Conservation (phyloP, 1,140 invertebrate species). For the Oscheius sp. region DNA sequence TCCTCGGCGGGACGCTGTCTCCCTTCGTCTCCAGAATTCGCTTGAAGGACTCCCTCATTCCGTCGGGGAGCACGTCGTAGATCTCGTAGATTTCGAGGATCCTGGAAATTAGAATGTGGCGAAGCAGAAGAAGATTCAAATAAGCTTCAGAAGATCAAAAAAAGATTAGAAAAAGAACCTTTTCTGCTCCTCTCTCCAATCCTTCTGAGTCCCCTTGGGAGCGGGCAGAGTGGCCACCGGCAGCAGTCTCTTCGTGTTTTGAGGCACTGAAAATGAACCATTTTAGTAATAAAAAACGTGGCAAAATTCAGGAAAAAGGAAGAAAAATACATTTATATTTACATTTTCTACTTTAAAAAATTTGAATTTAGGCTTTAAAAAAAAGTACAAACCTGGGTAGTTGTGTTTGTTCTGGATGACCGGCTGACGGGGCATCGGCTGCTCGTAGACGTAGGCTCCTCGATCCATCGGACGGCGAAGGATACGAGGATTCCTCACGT, state of each 20-base stretch:
- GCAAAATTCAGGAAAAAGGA: no score
- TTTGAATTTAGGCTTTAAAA: no score
- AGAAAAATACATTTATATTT: background rate
- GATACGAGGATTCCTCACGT: background rate
- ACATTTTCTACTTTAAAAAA: background rate
- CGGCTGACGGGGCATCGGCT: background rate
- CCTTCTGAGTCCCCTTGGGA: background rate
- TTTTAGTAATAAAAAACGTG: background rate
- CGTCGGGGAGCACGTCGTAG: background rate
- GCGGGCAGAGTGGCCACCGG: background rate
- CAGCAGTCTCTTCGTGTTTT: background rate
- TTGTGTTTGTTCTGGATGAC: background rate
- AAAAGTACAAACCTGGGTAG: background rate
- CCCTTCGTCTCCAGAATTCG: background rate
- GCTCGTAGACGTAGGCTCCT: background rate
- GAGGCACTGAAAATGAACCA: background rate
- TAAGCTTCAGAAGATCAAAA: background rate
- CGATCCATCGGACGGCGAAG: background rate
- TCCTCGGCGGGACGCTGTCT: background rate
- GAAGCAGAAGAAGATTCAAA: no score
- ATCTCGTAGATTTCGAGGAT: background rate
- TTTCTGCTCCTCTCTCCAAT: background rate
- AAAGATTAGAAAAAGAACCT: background rate
- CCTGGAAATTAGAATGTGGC: no score
- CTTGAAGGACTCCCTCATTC: background rate